phyloP scores from a whole-genome alignment of 2,888 invertebrate genomes.

The Morinoia aosen region DNA sequence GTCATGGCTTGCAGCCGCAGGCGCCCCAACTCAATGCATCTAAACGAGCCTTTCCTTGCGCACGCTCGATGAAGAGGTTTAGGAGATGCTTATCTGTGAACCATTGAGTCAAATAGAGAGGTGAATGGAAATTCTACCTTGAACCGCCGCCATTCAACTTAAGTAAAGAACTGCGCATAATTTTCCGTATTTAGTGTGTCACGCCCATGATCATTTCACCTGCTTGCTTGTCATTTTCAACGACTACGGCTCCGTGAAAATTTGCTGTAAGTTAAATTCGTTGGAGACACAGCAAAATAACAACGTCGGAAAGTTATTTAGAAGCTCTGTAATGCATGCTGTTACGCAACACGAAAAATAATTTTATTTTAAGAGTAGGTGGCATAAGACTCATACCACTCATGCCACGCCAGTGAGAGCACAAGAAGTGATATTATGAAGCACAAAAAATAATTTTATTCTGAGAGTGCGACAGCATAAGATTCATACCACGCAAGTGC shows the following conservation, averaged over 20 bases:
- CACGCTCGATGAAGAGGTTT: slow-evolving; percentile 12
- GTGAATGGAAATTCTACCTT: slow-evolving; percentile 17
- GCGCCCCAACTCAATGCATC: background rate
- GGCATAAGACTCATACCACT: background rate
- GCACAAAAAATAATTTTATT: too few species aligned
- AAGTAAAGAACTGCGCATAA: background rate
- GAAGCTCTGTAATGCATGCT: too few species aligned
- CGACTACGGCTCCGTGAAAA: background rate
- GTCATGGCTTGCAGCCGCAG: background rate
- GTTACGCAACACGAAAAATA: too few species aligned
- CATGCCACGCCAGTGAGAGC: too few species aligned
- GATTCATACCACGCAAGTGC: too few species aligned
- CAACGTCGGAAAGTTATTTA: too few species aligned
- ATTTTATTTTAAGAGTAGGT: background rate
- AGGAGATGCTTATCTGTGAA: slow-evolving; percentile 1
- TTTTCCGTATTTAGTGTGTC: background rate
- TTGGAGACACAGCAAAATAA: background rate
- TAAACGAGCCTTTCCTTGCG: slow-evolving; percentile 17
- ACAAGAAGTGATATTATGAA: too few species aligned
- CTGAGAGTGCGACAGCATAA: too few species aligned
- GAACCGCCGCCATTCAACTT: background rate
- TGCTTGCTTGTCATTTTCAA: background rate
- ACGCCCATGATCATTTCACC: background rate
- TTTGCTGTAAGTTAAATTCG: background rate
- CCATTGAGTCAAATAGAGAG: slow-evolving; percentile 4